phyloP scores from a whole-genome alignment of 2,797 vertebrate species.

The Potorous gilbertii region DNA sequence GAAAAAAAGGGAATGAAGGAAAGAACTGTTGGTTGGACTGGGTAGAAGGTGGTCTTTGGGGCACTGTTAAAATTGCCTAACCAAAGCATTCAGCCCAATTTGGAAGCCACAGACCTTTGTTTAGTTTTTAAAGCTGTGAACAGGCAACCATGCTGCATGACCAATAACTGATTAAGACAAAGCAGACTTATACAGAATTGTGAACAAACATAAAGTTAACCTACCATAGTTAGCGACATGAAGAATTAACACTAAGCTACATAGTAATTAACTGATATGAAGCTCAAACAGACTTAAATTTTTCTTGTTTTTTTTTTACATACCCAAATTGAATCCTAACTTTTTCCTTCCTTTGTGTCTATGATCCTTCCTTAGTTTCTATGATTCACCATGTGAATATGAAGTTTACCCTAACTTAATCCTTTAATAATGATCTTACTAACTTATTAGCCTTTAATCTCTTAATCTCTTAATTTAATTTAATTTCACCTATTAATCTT shows the following conservation, averaged over 20 bases:
- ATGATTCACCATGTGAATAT: too few species aligned
- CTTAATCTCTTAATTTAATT: too few species aligned
- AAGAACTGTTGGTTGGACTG: background rate
- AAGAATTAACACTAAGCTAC: slow-evolving; percentile 36
- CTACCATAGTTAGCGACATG: slow-evolving; percentile 40
- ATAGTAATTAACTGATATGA: slow-evolving; percentile 53
- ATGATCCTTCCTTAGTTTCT: background rate
- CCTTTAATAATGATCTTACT: background rate
- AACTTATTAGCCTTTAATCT: background rate
- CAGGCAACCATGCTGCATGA: background rate
- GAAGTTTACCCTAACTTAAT: background rate
- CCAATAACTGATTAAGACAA: background rate
- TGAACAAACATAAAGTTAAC: slow-evolving; percentile 47
- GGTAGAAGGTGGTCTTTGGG: background rate
- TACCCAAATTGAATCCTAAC: background rate
- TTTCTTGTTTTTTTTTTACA: slow-evolving; percentile 7
- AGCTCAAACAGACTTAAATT: slow-evolving; percentile 29
- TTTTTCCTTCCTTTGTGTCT: background rate
- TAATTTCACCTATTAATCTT: background rate
- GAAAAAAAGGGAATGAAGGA: background rate
- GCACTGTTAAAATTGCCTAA: background rate
- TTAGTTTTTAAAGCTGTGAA: background rate
- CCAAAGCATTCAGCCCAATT: background rate
- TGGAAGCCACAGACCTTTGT: background rate
- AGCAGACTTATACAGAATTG: background rate